phyloP scores from a whole-genome alignment of 1,140 invertebrate species.

The Drosophila santomea region DNA sequence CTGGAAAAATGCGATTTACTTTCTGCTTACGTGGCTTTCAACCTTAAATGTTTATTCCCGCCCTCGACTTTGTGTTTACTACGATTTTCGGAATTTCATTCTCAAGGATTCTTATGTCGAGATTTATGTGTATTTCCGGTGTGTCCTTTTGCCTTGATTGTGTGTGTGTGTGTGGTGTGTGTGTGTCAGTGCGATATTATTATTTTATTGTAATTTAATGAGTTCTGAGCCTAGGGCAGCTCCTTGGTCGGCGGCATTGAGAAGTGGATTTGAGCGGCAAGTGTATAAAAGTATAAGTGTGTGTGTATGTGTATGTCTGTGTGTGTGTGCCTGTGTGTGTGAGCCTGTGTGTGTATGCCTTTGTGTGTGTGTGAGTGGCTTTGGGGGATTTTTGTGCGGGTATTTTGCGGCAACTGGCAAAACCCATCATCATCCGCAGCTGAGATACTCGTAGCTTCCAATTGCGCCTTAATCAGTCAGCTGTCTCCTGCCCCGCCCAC shows the following conservation, averaged over 20 bases:
- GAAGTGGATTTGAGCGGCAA: not conserved
- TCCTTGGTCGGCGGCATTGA: not conserved
- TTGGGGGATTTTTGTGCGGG: constrained; percentile 16
- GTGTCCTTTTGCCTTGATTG: not conserved
- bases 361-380: constrained; percentile 1
- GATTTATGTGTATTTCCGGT: constrained; percentile 33
- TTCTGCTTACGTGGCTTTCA: not conserved
- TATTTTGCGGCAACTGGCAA: constrained; percentile 30
- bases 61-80: not conserved
- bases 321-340: not conserved
- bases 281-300: not conserved
- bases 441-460: constrained; percentile 48
- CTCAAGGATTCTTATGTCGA: not conserved
- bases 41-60: not conserved
- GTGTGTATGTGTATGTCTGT: not conserved
- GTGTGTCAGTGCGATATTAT: constrained; percentile 14
- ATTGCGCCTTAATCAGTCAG: constrained; percentile 69
- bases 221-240: constrained; percentile 57
- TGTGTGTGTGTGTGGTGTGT: constrained; percentile 3
- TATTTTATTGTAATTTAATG: constrained; percentile 71
- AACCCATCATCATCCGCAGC: constrained; percentile 40
- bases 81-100: constrained; percentile 9
- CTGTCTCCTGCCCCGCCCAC: constrained; percentile 23
- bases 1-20: not conserved
- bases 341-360: not conserved